Base-by-base conservation (phyloP, 2,888 invertebrate genomes). In the Allolobophora icterica region DNA sequence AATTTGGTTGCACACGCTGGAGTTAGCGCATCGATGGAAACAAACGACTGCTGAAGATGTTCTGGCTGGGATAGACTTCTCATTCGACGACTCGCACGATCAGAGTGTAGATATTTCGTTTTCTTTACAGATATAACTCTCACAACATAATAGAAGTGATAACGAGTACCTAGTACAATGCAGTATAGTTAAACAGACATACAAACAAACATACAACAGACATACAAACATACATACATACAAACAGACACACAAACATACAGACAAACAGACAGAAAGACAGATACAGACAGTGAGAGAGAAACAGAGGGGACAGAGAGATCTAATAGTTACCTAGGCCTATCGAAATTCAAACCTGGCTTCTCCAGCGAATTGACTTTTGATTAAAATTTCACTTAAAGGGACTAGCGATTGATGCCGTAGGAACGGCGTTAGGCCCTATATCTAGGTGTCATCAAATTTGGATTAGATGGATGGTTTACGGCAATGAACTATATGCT, bases 1-100 rank as follows among this genome's bases (percentile, higher is more conserved):
- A 38, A 89, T 89, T 24, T 89, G 89, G 89, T n/a, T 89, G 89
- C 89, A 52, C 33, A 52, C 89, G 24, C 40, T 89, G 89, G 89
- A 89, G 52, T 42, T 89, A 38, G 89, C 89, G 30, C 52, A 89
- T 19, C 89, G 42, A 21, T 52, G 42, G 42, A 89, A 42, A 33
- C 89, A 89, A 38, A 42, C 42, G 33, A 89, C 89, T 40, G 45
- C 52, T 30, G 52, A 33, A 34, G 42, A 42, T 42, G 42, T 38
- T 34, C 45, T 89, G n/a, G 52, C 52, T 34, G 52, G 89, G 11
- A 52, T 45, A 38, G 89, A 45, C 21, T 52, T 45, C 33, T 42
- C 89, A 21, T 89, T 33, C 40, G 52, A 34, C 89, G 52, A 17
- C n/a, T 89, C 87, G 87, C 35, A 13, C 34, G 34, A 87, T 33